Conservation (phyloP, 2,888 invertebrate species). For the Hypselothyrea guttata region DNA sequence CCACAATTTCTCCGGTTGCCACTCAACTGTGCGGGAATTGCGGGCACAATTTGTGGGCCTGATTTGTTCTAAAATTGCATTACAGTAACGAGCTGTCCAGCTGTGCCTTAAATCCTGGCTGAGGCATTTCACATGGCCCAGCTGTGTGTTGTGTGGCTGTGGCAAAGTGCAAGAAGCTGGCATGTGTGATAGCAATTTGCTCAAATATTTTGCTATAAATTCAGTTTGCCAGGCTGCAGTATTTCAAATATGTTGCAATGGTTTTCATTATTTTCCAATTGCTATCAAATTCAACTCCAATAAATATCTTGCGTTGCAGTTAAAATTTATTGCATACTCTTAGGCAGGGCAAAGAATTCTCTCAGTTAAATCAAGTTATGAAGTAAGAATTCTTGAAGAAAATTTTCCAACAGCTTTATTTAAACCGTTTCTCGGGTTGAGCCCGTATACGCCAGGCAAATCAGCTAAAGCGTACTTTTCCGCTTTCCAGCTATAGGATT, state of each 20-base stretch:
- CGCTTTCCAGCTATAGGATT: too few relatives aligned
- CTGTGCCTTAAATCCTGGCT: not conserved
- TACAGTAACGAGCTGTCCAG: constrained; percentile 42
- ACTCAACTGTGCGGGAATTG: constrained; percentile 31
- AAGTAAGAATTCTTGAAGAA: too few relatives aligned
- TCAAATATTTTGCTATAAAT: too few relatives aligned
- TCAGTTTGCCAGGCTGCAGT: too few relatives aligned
- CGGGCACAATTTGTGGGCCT: constrained; percentile 56
- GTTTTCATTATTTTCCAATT: too few relatives aligned
- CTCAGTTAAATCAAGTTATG: too few relatives aligned
- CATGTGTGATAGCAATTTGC: not conserved
- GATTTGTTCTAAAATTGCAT: constrained; percentile 65
- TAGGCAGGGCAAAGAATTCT: too few relatives aligned
- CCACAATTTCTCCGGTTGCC: constrained; percentile 27
- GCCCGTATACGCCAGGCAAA: too few relatives aligned
- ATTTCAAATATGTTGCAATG: too few relatives aligned
- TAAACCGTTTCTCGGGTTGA: too few relatives aligned
- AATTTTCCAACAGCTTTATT: too few relatives aligned
- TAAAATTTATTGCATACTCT: not conserved
- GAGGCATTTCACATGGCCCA: not conserved
- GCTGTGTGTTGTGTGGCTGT: not conserved
- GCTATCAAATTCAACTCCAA: not conserved
- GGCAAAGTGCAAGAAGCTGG: not conserved
- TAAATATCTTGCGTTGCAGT: not conserved
- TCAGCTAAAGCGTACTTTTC: too few relatives aligned